A percentile compares a stretch with the other conserved stretches of the same genome.
Evolutionary conservation across 2,888 invertebrate species (phyloP).

Genomic region (Argyresthia goedartella): DNA sequence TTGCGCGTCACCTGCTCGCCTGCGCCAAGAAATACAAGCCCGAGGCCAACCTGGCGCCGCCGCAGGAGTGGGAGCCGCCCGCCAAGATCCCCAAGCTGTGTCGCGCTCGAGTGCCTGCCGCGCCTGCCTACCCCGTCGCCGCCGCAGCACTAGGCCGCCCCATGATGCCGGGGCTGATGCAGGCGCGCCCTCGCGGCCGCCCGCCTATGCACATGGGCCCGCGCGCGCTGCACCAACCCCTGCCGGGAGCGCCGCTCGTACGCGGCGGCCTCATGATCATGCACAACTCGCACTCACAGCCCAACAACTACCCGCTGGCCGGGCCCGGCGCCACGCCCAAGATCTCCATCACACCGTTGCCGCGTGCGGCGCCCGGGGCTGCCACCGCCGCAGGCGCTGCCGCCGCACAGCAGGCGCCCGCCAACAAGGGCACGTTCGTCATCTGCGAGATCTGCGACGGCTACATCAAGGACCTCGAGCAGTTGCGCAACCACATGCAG

Average conservation of each 20-base stretch:
- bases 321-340: conserved; percentile 80
- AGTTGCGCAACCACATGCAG: conserved; percentile 95
- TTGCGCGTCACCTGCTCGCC: conserved; percentile 89
- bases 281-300: conserved; percentile 64
- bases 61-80: conserved; percentile 93
- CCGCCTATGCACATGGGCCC: conserved; percentile 42
- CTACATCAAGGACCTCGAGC: conserved; percentile 95
- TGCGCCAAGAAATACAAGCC: conserved; percentile 94
- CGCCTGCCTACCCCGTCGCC: conserved; percentile 42
- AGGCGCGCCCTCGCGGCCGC: conserved; percentile 60
- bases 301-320: conserved; percentile 53
- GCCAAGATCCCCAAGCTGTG: conserved; percentile 87
- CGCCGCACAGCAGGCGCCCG: conserved; percentile 43
- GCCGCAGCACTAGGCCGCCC: conserved; percentile 53
- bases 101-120: conserved; percentile 51
- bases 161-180: conserved; percentile 38
- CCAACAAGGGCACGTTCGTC: conserved; percentile 87
- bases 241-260: conserved; percentile 59
- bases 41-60: conserved; percentile 88
- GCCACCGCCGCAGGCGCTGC: too few species aligned
- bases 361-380: conserved; percentile 76
- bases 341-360: conserved; percentile 92
- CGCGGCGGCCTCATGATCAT: conserved; percentile 78
- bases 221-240: conserved; percentile 37
- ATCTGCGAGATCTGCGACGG: conserved; percentile 98